These are phyloP conservation scores for Chrysodeixis includens DNA, from an alignment of 2,888 invertebrate genomes.

Conservation along the genomic window DNA sequence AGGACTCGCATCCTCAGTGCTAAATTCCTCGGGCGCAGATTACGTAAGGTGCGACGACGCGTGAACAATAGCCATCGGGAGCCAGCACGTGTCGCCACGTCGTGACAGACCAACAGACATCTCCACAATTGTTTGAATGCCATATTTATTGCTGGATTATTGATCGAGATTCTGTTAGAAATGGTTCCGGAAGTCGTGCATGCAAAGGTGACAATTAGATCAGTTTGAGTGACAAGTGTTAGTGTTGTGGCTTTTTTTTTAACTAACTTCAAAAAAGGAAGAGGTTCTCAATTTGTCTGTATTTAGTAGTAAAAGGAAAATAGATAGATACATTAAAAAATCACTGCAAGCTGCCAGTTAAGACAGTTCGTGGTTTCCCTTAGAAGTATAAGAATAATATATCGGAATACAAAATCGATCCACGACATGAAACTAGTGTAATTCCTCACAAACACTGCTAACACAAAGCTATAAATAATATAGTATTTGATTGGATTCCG, in stretches of 20 bases:
- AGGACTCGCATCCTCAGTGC: background rate
- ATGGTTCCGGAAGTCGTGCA: too few species aligned
- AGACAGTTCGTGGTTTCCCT: too few species aligned
- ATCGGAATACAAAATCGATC: too few species aligned
- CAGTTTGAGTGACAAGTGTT: too few species aligned
- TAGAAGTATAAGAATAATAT: too few species aligned
- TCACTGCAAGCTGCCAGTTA: too few species aligned
- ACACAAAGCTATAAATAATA: background rate
- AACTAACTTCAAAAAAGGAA: too few species aligned
- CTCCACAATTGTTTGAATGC: conserved; percentile 49
- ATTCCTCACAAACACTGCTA: background rate
- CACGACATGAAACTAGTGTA: background rate
- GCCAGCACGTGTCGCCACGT: conserved; percentile 56
- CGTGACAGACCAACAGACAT: conserved; percentile 56
- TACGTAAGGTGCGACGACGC: conserved; percentile 53
- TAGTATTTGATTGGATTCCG: background rate
- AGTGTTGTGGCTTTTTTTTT: too few species aligned
- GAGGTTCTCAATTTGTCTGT: too few species aligned
- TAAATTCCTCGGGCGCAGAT: conserved; percentile 17
- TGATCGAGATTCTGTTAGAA: background rate
- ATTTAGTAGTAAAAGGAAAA: too few species aligned
- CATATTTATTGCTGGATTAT: conserved; percentile 17
- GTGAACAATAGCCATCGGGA: conserved; percentile 58
- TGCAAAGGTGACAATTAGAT: too few species aligned
- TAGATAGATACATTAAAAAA: too few species aligned